These are phyloP conservation scores for Emydura subglobosa DNA, from an alignment of 2,113 vertebrate genomes.

Conservation along the genomic window DNA sequence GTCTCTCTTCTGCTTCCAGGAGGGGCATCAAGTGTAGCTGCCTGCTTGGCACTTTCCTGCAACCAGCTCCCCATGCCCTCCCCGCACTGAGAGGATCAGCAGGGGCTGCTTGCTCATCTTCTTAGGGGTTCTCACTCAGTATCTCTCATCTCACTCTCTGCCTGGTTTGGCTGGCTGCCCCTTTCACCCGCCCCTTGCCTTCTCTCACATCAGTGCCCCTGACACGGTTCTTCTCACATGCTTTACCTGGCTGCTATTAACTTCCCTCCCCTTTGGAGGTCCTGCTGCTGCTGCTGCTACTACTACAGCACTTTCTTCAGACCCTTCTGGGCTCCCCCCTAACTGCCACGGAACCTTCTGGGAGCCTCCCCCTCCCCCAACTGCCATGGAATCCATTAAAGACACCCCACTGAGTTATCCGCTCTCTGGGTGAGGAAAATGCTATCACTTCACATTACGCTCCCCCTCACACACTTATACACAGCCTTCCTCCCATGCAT, in stretches of 20 bases:
- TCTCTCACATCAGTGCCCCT: neutral
- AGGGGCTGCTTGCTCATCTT: neutral
- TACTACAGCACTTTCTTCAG: neutral
- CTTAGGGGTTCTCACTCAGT: neutral
- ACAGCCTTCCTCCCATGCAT: neutral
- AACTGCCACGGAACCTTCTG: neutral
- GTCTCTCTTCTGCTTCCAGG: neutral
- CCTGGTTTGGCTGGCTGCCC: neutral
- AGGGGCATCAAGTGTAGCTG: neutral
- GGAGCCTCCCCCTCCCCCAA: neutral
- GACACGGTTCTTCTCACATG: neutral
- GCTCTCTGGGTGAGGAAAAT: neutral
- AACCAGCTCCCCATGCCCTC: neutral
- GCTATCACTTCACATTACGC: neutral
- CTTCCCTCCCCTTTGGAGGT: neutral
- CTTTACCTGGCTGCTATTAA: neutral
- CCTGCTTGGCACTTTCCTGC: neutral
- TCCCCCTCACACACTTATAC: neutral
- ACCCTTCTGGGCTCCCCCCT: neutral
- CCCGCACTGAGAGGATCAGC: neutral
- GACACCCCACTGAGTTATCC: neutral
- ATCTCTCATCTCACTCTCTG: neutral
- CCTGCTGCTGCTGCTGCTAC: neutral
- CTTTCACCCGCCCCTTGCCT: neutral
- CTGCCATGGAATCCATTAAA: neutral